These are phyloP conservation scores for Ommatoiulus sabulosus DNA, from an alignment of 2,888 invertebrate species.

Conservation along the genomic window DNA sequence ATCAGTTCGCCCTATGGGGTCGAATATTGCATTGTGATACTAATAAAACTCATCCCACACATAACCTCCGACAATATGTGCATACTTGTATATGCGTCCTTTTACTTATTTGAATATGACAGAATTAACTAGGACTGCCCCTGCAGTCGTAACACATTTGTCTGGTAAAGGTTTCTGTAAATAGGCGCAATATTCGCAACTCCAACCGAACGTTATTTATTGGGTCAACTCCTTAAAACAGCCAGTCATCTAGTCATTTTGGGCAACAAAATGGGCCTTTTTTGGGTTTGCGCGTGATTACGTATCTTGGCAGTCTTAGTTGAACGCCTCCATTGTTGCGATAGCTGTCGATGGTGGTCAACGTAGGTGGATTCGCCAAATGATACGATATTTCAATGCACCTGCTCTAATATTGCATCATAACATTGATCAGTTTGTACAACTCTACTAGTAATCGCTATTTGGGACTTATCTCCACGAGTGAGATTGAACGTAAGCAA, in stretches of 20 bases:
- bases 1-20: background rate
- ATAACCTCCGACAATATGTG: background rate
- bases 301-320: background rate
- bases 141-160: background rate
- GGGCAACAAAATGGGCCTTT: background rate
- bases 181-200: background rate
- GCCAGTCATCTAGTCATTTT: conserved; percentile 12
- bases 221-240: background rate
- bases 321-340: background rate
- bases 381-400: background rate
- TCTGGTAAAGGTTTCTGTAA: background rate
- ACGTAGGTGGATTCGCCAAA: conserved; percentile 14
- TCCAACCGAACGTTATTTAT: background rate
- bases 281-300: background rate
- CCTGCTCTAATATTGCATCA: background rate
- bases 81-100: background rate
- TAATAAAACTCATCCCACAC: background rate
- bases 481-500: background rate
- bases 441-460: background rate
- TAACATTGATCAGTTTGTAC: background rate
- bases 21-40: background rate
- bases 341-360: background rate
- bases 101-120: background rate
- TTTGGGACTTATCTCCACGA: background rate
- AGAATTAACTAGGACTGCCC: conserved; percentile 6